Base-by-base conservation (phyloP, 2,797 vertebrate genomes). In the Sebastes melanostomus region DNA sequence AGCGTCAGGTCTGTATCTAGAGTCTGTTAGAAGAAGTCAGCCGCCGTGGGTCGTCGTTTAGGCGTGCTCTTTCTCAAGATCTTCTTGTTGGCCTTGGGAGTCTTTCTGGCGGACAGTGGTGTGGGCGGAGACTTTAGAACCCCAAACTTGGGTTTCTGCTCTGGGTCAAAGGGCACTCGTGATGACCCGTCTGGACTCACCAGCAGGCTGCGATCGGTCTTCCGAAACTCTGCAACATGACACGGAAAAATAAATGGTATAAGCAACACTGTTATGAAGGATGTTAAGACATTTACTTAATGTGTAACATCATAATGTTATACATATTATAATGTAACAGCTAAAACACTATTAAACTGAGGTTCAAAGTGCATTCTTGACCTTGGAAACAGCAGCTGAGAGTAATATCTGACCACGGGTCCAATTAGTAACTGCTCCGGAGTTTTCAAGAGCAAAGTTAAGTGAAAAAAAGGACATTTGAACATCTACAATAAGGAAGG, bases 151-250 rank as follows among this genome's bases (percentile, higher is more conserved):
- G 98, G 98, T 66, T 94, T 97, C 92, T 98, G 97, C 50, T 95
- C 74, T 1, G 98, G 98, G 94, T 99, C 97, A 89, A 99, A 99
- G 72, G 98, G 96, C 72, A 99, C 96, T 4, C 97, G 95, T 6
- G 97, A 97, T 0, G 94, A 92, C 24, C 98, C 97, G 0, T 94
- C 95, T 1, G 98, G 98, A 86, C 97, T 99, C 78, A 99, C 94
- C 67, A 98, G 88, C 67, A 97, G 94, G 80, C 98, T 99, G 86
- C 96, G 96, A 85, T 99, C 98, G 0, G 92, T 96, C 91, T 97
- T 98, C 89, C 87, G 97, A 85, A 99, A 99, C 86, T 99, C 98
- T 99, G 94, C 62, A 55, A 16, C 20, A 24, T 4, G 27, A 50
- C 12, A 65, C 2, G 1, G 2, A 25, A 10, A 59, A 77, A 67